Conservation (phyloP, 2,113 vertebrate species). For the Corydoras sp. region DNA sequence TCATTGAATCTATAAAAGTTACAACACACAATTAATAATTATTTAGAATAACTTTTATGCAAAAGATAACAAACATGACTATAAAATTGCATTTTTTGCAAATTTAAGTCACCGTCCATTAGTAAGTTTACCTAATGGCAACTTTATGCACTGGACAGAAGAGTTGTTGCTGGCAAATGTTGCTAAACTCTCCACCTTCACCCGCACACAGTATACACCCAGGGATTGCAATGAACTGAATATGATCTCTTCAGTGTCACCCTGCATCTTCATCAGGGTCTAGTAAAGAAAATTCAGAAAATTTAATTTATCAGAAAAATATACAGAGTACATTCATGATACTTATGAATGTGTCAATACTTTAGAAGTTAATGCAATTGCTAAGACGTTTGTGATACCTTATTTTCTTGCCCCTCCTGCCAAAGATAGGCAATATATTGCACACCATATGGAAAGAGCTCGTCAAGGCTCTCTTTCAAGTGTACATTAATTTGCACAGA, state of each 20-base stretch:
- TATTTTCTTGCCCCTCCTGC: slow-evolving; percentile 39
- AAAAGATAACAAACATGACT: too few relatives aligned
- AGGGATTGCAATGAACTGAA: slow-evolving; percentile 51
- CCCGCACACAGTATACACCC: slow-evolving; percentile 57
- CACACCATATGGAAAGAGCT: slow-evolving; percentile 48
- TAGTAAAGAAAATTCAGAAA: neutral
- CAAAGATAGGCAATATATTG: slow-evolving; percentile 53
- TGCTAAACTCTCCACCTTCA: slow-evolving; percentile 30
- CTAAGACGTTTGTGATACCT: slow-evolving; percentile 40
- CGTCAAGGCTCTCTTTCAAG: slow-evolving; percentile 47
- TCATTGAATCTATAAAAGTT: neutral
- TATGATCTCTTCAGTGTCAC: neutral
- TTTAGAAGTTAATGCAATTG: too few relatives aligned
- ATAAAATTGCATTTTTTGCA: too few relatives aligned
- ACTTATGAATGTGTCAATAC: too few relatives aligned
- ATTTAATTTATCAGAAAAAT: too few relatives aligned
- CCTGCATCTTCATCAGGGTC: slow-evolving; percentile 17
- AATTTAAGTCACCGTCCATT: too few relatives aligned
- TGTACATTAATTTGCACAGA: slow-evolving; percentile 51
- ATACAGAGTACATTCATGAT: too few relatives aligned
- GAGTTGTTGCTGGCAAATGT: slow-evolving; percentile 30
- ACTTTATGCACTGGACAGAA: slow-evolving; percentile 46
- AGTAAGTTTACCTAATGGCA: slow-evolving; percentile 53
- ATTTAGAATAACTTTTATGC: neutral
- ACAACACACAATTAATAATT: neutral